These are phyloP conservation scores for Trimorus sp. DNA, from an alignment of 2,888 invertebrate genomes.

Conservation along the genomic window DNA sequence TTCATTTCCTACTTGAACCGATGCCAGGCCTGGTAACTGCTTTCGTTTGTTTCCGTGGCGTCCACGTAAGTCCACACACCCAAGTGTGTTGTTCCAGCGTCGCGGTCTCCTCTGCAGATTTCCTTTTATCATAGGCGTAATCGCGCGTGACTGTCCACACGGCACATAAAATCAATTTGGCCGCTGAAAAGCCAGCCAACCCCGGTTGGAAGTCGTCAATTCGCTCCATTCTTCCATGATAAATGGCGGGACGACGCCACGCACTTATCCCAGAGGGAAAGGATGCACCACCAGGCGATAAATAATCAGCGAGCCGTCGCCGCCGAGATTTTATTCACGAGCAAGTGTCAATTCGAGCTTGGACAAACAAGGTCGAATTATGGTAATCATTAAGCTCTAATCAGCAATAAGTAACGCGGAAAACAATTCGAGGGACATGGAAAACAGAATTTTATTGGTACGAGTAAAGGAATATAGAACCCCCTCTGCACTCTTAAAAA, in stretches of 20 bases:
- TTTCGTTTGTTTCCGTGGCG: constrained; percentile 66
- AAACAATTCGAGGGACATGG: too few species aligned
- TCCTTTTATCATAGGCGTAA: constrained; percentile 66
- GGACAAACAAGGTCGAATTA: too few species aligned
- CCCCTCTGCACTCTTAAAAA: too few species aligned
- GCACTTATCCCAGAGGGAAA: constrained; percentile 27
- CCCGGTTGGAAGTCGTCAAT: constrained; percentile 52
- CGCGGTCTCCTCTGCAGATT: constrained; percentile 59
- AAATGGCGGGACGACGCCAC: constrained; percentile 39
- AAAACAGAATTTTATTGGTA: too few species aligned
- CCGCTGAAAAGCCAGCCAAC: constrained; percentile 51
- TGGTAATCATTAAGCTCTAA: too few species aligned
- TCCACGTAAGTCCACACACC: constrained; percentile 55
- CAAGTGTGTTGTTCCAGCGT: constrained; percentile 60
- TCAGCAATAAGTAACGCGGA: too few species aligned
- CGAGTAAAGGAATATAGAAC: too few species aligned
- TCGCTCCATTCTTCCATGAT: constrained; percentile 55
- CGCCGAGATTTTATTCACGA: constrained; percentile 1
- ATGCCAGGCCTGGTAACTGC: constrained; percentile 64
- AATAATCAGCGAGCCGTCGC: constrained; percentile 13
- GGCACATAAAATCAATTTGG: constrained; percentile 64
- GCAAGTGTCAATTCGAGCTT: background rate
- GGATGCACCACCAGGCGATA: constrained; percentile 11
- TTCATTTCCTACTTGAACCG: constrained; percentile 67
- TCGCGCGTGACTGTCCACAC: constrained; percentile 66